These are phyloP conservation scores for Nestor notabilis DNA, from an alignment of 2,113 vertebrate species.

Conservation along the genomic window DNA sequence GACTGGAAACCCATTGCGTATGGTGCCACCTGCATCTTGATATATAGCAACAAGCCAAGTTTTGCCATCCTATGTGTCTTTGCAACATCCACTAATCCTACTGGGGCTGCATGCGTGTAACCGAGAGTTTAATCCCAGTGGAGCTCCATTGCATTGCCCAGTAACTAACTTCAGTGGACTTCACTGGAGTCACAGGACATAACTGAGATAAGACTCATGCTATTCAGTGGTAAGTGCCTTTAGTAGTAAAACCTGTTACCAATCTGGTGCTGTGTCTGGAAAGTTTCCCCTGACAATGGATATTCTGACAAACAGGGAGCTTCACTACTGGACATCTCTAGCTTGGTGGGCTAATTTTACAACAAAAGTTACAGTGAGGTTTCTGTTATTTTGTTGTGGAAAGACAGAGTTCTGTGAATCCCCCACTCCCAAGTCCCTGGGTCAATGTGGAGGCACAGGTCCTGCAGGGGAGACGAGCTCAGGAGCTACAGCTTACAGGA, in stretches of 20 bases:
- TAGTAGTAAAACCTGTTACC: background rate
- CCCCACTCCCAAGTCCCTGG: background rate
- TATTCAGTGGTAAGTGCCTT: background rate
- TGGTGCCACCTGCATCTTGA: conserved; percentile 28
- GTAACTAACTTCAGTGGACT: background rate
- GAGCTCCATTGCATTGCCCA: background rate
- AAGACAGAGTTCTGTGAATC: background rate
- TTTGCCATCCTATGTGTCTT: background rate
- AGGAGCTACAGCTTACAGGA: background rate
- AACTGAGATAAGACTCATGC: background rate
- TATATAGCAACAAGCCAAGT: background rate
- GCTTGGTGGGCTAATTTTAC: background rate
- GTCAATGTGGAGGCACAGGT: background rate
- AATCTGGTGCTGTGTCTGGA: background rate
- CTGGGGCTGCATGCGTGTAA: background rate
- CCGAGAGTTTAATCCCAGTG: background rate
- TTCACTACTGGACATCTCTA: background rate
- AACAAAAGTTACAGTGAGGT: background rate
- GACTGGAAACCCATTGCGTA: background rate
- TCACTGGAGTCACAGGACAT: background rate
- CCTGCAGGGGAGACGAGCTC: background rate
- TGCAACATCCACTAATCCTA: background rate
- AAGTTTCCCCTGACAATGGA: background rate
- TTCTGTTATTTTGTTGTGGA: background rate
- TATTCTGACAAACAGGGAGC: background rate